Base-by-base conservation (phyloP, 2,797 vertebrate genomes). In the Intellagama lesueurii region DNA sequence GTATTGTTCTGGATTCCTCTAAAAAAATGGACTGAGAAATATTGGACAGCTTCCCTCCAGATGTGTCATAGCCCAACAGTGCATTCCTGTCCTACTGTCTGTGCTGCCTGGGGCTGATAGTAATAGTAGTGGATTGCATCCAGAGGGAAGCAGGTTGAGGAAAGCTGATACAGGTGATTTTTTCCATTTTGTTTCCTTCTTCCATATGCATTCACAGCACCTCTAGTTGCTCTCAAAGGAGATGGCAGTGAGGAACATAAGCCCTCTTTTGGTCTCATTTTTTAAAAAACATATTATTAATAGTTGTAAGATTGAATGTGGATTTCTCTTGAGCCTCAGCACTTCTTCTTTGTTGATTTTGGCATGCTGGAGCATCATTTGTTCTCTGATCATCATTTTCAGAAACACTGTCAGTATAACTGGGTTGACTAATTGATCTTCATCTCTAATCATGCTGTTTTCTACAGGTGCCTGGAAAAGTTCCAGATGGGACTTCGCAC, bases 401-500 rank as follows among this genome's bases (percentile, higher is more conserved):
- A 95, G 92, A 96, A 94, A 92, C 94, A 94, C 95, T 97, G 95
- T 96, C 95, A 95, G 94, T 95, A 24, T 5, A 95, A 95, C 96
- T 85, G 78, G 94, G 92, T 91, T 95, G 90, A 87, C 92, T 96
- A 96, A 96, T 95, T 96, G 95, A 93, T 96, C 94, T 95, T 95
- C 95, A 93, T 96, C 93, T 96, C 95, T 97, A 95, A 97, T 96
- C 96, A 95, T 92, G 94, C 91, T 97, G 83, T 93, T 94, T 96
- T 96, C 94, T 90, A 89, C 97, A 99, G 98, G 97, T 98, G 95
- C 94, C 98, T 93, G 96, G 95, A 96, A 98, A 97, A 96, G 97
- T 96, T 94, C 95, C 97, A 87, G 98, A 98, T 89, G 97, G 97
- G 30, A 98, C 95, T 24, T 77, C 96, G 16, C 97, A 97, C 85